Evolutionary conservation across 2,797 vertebrate genomes (phyloP).

Genomic region (Eurystomus glaucurus): DNA sequence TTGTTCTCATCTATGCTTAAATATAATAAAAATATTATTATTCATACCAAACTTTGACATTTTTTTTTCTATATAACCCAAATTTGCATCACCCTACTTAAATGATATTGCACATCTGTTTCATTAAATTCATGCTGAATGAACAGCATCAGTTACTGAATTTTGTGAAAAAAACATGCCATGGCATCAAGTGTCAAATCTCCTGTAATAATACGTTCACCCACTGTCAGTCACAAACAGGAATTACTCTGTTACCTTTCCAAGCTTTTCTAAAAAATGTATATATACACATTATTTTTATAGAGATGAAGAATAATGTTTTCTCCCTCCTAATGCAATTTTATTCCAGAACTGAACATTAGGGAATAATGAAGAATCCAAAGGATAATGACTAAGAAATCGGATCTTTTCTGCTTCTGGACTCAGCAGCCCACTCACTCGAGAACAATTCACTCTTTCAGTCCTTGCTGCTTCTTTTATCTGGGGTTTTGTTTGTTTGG

Average conservation of each 20-base stretch:
- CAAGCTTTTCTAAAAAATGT: not conserved
- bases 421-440: not conserved
- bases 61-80: constrained; percentile 19
- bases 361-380: not conserved
- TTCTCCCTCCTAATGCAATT: not conserved
- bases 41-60: constrained; percentile 6
- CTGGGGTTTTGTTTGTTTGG: not conserved
- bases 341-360: not conserved
- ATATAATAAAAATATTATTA: constrained; percentile 12
- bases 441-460: not conserved
- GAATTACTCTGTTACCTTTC: not conserved
- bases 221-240: not conserved
- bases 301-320: not conserved
- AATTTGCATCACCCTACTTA: not conserved
- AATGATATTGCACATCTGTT: not conserved
- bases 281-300: not conserved
- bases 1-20: not conserved
- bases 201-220: not conserved
- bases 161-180: not conserved
- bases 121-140: constrained; percentile 20
- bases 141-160: not conserved
- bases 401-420: not conserved
- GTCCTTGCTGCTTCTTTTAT: not conserved
- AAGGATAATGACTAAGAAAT: not conserved
- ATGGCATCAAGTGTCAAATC: not conserved